These are phyloP conservation scores for Tolypeutes matacus DNA, from an alignment of 2,797 vertebrate genomes.

Conservation along the genomic window DNA sequence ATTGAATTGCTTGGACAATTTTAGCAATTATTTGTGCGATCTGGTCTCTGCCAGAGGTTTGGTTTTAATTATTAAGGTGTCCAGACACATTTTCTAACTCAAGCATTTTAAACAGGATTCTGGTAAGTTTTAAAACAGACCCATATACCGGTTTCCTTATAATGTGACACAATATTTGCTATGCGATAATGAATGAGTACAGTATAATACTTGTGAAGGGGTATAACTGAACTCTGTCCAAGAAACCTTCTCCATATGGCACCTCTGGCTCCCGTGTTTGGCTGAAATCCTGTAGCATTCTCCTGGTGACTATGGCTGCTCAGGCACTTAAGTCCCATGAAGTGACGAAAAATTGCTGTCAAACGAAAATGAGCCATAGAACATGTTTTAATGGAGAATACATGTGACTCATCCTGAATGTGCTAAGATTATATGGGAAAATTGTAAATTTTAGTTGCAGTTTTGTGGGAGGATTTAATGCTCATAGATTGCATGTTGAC, in stretches of 20 bases:
- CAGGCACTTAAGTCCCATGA: slow-evolving; percentile 43
- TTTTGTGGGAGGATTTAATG: slow-evolving; percentile 72
- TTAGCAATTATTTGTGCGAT: slow-evolving; percentile 24
- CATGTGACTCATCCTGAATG: slow-evolving; percentile 61
- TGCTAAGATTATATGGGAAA: slow-evolving; percentile 62
- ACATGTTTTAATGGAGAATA: slow-evolving; percentile 61
- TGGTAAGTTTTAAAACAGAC: slow-evolving; percentile 63
- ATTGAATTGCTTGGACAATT: slow-evolving; percentile 29
- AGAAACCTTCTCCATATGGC: slow-evolving; percentile 57
- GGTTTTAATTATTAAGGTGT: slow-evolving; percentile 68
- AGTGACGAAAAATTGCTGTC: slow-evolving; percentile 64
- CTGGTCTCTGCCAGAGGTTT: slow-evolving; percentile 39
- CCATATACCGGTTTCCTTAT: background rate
- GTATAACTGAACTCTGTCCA: slow-evolving; percentile 3
- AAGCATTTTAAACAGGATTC: slow-evolving; percentile 60
- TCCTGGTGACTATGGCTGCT: slow-evolving; percentile 52
- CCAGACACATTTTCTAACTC: slow-evolving; percentile 55
- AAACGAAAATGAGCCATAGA: slow-evolving; percentile 74
- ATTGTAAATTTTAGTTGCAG: slow-evolving; percentile 72
- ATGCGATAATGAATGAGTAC: background rate
- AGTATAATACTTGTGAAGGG: background rate
- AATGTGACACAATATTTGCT: background rate
- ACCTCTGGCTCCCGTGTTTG: background rate
- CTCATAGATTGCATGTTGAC: slow-evolving; percentile 75
- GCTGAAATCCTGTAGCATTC: slow-evolving; percentile 61